phyloP scores from a whole-genome alignment of 2,113 vertebrate genomes.

The Spermophilus dauricus region DNA sequence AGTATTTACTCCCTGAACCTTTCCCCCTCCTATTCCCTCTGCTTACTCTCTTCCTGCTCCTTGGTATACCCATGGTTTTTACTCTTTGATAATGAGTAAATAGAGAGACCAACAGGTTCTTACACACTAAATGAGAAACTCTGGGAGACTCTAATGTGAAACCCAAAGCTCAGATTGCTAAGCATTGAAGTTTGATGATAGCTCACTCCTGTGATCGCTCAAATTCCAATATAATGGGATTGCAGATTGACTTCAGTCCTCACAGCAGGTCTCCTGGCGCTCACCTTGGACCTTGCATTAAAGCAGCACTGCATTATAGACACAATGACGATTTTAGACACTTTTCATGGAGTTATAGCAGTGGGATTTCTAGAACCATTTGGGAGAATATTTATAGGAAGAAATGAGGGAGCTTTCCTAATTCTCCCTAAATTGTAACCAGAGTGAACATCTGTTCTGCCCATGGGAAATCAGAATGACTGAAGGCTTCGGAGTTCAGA shows the following conservation, averaged over 20 bases:
- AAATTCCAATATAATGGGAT: background rate
- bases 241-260: background rate
- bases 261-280: background rate
- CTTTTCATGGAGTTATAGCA: background rate
- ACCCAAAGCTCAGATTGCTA: background rate
- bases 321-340: background rate
- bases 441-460: background rate
- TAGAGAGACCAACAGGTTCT: background rate
- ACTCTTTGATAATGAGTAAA: background rate
- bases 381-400: conserved; percentile 27
- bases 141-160: background rate
- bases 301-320: background rate
- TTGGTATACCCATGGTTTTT: background rate
- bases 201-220: background rate
- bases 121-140: background rate
- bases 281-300: background rate
- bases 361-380: background rate
- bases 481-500: background rate
- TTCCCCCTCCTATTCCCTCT: background rate
- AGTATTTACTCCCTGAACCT: background rate
- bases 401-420: background rate
- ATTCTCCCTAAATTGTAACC: background rate
- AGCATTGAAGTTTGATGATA: background rate
- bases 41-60: background rate
- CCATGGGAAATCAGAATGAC: background rate